Evolutionary conservation across 2,888 invertebrate genomes (phyloP), one percentile per base, ranked within the genome.

Genomic region (Acleris cristana): DNA sequence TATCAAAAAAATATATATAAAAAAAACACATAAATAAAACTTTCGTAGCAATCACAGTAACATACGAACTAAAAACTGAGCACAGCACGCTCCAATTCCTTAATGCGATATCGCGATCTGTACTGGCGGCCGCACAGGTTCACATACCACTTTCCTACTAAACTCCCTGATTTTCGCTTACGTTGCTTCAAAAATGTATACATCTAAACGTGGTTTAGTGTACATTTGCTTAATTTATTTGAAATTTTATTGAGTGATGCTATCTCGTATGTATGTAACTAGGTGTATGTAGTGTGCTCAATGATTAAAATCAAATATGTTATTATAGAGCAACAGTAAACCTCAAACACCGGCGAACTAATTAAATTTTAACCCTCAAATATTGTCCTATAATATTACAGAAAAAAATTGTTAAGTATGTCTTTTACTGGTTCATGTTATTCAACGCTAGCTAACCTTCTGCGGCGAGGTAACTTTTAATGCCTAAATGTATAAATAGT

Each of bases 21-120:
- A 45, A 57, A 30, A 63, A 44, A 44, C n/a, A 45, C 21, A 44
- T 19, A 44, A 51, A 56, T 21, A 34, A 21, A 10, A 52, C 61
- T 21, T 58, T 52, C 52, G 51, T 34, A 67, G 57, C 63, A 62
- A 67, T 58, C 26, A 30, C 60, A 65, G 59, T 58, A 23, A 64
- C 54, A 62, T 52, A 58, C 64, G 62, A 69, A 65, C 67, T 69
- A 70, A 67, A 69, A 71, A 69, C 67, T 69, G 62, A 56, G 55
- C 67, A 54, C 67, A 65, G 58, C 70, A 73, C 74, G 75, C 75
- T 75, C 75, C 57, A 70, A 64, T 75, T 74, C 65, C 66, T 60
- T 64, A 68, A 68, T 71, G 71, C 71, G 72, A 71, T 74, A 67
- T 72, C 64, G 69, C 53, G 70, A 71, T 72, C 30, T 54, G 61